Evolutionary conservation across 2,113 vertebrate species (phyloP).

Genomic region (Gymnorhina tibicen): DNA sequence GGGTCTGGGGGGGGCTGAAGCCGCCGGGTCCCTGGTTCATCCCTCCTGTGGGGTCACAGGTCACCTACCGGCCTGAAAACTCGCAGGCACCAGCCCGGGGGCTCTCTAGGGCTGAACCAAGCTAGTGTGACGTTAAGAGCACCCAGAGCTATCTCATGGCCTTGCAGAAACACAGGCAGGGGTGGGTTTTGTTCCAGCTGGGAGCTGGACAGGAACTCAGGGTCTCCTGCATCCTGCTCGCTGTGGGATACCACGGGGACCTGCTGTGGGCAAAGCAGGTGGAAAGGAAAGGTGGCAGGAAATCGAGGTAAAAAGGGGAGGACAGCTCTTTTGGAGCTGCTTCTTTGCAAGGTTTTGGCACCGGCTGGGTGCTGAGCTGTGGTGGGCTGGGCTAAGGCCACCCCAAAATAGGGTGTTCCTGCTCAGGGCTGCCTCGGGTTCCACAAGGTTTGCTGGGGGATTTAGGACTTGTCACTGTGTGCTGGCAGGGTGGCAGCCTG

Average conservation of each 20-base stretch:
- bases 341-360: background rate
- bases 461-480: background rate
- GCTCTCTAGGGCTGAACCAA: background rate
- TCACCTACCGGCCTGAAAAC: background rate
- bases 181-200: accelerated
- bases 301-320: background rate
- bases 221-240: background rate
- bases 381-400: background rate
- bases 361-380: accelerated
- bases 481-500: background rate
- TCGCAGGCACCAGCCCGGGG: background rate
- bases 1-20: background rate
- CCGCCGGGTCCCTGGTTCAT: accelerated
- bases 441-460: background rate
- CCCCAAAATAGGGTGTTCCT: background rate
- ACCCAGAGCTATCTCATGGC: background rate
- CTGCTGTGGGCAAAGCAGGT: background rate
- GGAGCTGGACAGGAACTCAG: background rate
- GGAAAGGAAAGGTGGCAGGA: background rate
- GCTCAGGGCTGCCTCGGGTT: accelerated
- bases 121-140: accelerated
- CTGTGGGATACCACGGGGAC: accelerated
- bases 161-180: accelerated
- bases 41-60: background rate
- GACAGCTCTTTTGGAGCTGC: background rate